phyloP scores from a whole-genome alignment of 2,888 invertebrate species.

The Cephus sareptanus region DNA sequence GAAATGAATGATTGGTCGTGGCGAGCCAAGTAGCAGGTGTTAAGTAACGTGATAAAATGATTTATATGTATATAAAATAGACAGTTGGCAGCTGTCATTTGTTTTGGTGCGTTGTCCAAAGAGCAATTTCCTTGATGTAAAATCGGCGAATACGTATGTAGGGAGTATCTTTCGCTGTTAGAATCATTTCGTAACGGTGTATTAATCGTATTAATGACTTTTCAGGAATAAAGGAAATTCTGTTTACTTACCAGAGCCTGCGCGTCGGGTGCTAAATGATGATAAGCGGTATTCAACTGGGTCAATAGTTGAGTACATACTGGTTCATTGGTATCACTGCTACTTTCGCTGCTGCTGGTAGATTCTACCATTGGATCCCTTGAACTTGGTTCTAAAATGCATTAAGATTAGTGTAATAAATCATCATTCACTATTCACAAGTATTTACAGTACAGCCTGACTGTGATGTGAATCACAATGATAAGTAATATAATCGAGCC shows the following conservation, averaged over 20 bases:
- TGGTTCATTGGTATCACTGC: slow-evolving; percentile 58
- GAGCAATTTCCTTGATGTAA: neutral
- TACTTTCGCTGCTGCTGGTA: slow-evolving; percentile 58
- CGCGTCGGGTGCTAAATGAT: slow-evolving; percentile 63
- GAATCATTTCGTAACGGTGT: neutral
- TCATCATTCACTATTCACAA: neutral
- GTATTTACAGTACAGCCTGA: neutral
- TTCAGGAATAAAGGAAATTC: slow-evolving; percentile 6
- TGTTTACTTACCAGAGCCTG: slow-evolving; percentile 58
- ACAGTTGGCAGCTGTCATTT: slow-evolving; percentile 8
- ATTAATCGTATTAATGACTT: neutral
- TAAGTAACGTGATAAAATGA: slow-evolving; percentile 7
- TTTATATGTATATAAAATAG: slow-evolving; percentile 20
- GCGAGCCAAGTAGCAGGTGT: slow-evolving; percentile 22
- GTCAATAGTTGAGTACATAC: slow-evolving; percentile 62
- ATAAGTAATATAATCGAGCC: neutral
- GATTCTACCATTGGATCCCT: slow-evolving; percentile 64
- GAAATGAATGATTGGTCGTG: slow-evolving; percentile 30
- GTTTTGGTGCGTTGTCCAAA: neutral
- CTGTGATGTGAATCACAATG: neutral
- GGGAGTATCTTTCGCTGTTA: neutral
- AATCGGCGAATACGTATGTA: neutral
- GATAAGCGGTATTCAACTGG: slow-evolving; percentile 62
- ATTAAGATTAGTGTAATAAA: neutral
- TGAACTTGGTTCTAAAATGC: slow-evolving; percentile 56